A percentile compares a stretch with the other conserved stretches of the same genome.
Evolutionary conservation across 2,113 vertebrate genomes (phyloP).

Genomic region (Anhinga rufa): DNA sequence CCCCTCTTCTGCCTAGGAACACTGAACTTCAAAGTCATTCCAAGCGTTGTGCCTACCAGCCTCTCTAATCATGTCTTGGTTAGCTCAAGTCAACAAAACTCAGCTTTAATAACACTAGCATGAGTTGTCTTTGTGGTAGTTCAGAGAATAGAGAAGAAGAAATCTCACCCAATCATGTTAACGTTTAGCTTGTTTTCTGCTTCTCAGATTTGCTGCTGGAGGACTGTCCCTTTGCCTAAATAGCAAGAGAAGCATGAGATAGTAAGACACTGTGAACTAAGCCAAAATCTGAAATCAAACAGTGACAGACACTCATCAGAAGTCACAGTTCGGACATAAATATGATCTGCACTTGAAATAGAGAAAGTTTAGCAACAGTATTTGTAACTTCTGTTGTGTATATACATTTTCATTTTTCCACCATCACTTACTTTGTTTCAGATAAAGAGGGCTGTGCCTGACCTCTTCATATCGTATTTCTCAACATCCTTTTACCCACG

Average conservation of each 20-base stretch:
- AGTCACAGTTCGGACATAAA: not conserved
- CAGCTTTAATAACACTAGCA: not conserved
- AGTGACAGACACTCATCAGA: not conserved
- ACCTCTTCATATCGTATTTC: not conserved
- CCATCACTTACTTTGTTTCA: not conserved
- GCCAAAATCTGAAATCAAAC: not conserved
- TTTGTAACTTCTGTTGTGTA: not conserved
- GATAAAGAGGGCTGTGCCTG: not conserved
- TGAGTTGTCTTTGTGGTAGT: not conserved
- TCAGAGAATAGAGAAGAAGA: not conserved
- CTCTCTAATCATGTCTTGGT: not conserved
- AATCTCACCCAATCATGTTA: slow-evolving; percentile 50
- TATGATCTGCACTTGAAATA: not conserved
- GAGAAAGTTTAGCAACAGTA: not conserved
- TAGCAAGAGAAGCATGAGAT: not conserved
- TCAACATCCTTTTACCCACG: not conserved
- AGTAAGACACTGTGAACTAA: not conserved
- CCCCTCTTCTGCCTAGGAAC: not conserved
- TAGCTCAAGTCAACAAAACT: not conserved
- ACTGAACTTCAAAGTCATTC: not conserved
- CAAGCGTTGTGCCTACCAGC: not conserved
- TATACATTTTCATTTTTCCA: not conserved
- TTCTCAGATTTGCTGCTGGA: slow-evolving; percentile 67
- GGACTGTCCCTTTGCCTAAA: slow-evolving; percentile 62
- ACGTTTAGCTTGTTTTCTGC: slow-evolving; percentile 69